phyloP scores from a whole-genome alignment of 2,797 vertebrate genomes.

The Selene dorsalis region DNA sequence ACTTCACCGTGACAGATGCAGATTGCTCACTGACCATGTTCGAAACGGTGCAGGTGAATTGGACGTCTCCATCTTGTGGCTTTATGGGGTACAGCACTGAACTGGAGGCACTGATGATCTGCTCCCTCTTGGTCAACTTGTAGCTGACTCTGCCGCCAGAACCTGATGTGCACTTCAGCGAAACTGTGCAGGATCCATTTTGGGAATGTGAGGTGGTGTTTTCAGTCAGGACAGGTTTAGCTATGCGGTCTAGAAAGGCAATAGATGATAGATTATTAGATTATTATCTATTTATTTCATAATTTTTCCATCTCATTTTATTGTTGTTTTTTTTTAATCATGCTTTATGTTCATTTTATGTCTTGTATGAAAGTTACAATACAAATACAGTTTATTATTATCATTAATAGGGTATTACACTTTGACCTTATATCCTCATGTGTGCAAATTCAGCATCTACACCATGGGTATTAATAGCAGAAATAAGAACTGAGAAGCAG shows the following conservation, averaged over 20 bases:
- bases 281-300: too few species aligned
- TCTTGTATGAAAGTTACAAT: too few species aligned
- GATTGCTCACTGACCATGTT: background rate
- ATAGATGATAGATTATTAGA: too few species aligned
- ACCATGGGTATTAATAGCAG: too few species aligned
- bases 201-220: rapidly evolving
- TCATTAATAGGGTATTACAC: too few species aligned
- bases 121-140: slow-evolving; percentile 45
- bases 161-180: slow-evolving; percentile 35
- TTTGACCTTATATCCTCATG: too few species aligned
- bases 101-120: background rate
- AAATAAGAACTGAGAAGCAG: too few species aligned
- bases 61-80: slow-evolving; percentile 1
- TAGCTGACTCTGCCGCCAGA: background rate
- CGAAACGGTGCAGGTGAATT: slow-evolving; percentile 50
- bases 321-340: too few species aligned
- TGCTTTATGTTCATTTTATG: too few species aligned
- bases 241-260: slow-evolving; percentile 28
- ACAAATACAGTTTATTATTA: too few species aligned
- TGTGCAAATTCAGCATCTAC: background rate
- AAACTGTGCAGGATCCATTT: slow-evolving; percentile 42
- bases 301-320: too few species aligned
- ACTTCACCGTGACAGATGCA: rapidly evolving
- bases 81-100: background rate
- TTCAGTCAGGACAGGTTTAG: rapidly evolving